phyloP scores from a whole-genome alignment of 2,113 vertebrate species.

The Genyomyrus donnyi region DNA sequence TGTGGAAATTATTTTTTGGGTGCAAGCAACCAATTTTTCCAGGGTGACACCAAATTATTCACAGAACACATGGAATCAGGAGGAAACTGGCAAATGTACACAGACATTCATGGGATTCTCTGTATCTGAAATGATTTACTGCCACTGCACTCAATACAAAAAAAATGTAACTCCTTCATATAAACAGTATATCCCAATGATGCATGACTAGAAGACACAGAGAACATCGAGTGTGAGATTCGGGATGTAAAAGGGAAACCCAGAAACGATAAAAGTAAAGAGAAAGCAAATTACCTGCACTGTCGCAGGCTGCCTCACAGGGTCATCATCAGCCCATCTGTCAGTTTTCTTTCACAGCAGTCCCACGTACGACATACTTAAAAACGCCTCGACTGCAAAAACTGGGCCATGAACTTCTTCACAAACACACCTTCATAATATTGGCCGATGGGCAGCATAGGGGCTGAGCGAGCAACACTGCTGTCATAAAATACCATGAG shows the following conservation, averaged over 20 bases:
- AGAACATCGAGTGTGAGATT: background rate
- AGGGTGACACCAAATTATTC: background rate
- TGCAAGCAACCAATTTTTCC: background rate
- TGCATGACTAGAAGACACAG: background rate
- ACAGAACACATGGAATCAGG: background rate
- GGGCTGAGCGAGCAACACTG: background rate
- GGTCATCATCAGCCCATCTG: background rate
- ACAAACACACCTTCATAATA: background rate
- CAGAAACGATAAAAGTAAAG: background rate
- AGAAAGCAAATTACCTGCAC: background rate
- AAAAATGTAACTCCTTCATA: background rate
- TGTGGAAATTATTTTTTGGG: background rate
- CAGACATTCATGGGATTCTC: background rate
- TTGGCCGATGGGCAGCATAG: background rate
- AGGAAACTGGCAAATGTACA: background rate
- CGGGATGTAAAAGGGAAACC: background rate
- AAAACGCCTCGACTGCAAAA: background rate
- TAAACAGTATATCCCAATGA: background rate
- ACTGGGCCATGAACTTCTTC: background rate
- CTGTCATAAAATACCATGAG: background rate
- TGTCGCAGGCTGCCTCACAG: background rate
- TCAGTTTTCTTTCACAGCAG: background rate
- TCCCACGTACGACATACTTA: background rate
- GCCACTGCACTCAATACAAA: background rate
- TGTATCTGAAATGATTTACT: background rate